Evolutionary conservation across 2,797 vertebrate genomes (phyloP).

Genomic region (Epinephelus malabaricus): DNA sequence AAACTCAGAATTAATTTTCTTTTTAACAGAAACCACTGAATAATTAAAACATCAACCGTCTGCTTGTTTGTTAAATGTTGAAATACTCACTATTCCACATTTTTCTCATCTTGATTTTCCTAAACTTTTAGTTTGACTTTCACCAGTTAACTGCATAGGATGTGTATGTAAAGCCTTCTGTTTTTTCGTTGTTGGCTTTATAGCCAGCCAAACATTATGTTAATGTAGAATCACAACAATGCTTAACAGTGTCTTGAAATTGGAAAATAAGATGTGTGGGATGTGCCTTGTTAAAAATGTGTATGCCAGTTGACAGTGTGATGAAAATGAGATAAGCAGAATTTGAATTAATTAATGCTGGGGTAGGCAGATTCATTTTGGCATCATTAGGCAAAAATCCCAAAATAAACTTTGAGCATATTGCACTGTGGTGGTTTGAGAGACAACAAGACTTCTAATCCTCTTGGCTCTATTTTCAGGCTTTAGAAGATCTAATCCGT

Average conservation of each 20-base stretch:
- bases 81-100: background rate
- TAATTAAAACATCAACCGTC: background rate
- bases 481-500: too few relatives aligned
- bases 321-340: background rate
- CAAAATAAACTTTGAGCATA: too few relatives aligned
- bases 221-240: constrained; percentile 1
- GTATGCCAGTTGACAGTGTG: background rate
- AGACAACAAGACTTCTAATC: too few relatives aligned
- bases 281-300: background rate
- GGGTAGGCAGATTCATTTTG: too few relatives aligned
- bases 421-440: too few relatives aligned
- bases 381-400: too few relatives aligned
- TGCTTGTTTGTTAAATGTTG: background rate
- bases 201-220: too few relatives aligned
- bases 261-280: background rate
- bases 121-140: background rate
- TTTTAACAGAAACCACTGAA: background rate
- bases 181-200: too few relatives aligned
- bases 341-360: background rate
- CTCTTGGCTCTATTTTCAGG: too few relatives aligned
- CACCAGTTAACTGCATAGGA: background rate
- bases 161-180: background rate
- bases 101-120: background rate
- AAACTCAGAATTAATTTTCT: background rate
- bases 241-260: background rate